Evolutionary conservation across 2,113 vertebrate genomes (phyloP).

Genomic region (Megaceryle torquata): DNA sequence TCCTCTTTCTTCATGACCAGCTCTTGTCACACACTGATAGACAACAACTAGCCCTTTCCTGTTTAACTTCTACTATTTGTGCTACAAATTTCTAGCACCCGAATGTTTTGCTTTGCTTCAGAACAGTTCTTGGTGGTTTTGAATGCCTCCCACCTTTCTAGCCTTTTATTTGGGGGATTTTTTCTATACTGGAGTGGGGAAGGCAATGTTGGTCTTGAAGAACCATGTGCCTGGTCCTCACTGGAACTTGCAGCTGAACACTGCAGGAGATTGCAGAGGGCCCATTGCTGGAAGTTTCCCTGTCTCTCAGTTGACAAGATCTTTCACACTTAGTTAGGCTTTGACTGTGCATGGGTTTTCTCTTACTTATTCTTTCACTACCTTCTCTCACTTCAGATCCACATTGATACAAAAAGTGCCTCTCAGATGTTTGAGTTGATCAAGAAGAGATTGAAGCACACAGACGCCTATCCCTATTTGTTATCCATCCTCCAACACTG

Average conservation of each 20-base stretch:
- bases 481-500: slow-evolving; percentile 95
- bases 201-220: not conserved
- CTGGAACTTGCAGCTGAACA: not conserved
- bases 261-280: not conserved
- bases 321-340: not conserved
- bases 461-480: slow-evolving; percentile 93
- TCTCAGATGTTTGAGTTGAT: slow-evolving; percentile 95
- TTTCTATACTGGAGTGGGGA: not conserved
- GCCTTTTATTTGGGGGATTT: not conserved
- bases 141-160: not conserved
- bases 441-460: slow-evolving; percentile 93
- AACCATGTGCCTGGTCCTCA: not conserved
- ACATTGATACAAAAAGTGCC: slow-evolving; percentile 95
- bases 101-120: not conserved
- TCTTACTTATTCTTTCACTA: not conserved
- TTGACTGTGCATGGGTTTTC: not conserved
- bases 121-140: not conserved
- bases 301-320: not conserved
- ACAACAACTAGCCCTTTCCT: not conserved
- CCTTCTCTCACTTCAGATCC: slow-evolving; percentile 73
- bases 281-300: not conserved
- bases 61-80: not conserved
- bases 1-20: not conserved
- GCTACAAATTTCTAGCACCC: not conserved
- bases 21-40: not conserved